Conservation (phyloP, 2,113 vertebrate species). For the Rafetus swinhoei region DNA sequence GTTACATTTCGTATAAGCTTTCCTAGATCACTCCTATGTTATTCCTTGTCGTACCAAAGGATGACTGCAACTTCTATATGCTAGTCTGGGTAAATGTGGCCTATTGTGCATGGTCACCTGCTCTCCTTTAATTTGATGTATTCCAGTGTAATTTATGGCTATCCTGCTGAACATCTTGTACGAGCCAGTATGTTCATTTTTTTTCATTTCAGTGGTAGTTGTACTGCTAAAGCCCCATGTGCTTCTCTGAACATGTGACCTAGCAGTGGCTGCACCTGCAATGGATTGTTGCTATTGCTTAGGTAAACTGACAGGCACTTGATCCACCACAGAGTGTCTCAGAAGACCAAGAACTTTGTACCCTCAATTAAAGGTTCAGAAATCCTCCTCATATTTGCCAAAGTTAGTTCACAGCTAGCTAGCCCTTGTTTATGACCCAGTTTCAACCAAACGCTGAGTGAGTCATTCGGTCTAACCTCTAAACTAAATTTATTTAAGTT, state of each 20-base stretch:
- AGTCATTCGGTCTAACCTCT: not conserved
- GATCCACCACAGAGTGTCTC: not conserved
- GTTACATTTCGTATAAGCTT: not conserved
- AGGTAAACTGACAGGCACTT: not conserved
- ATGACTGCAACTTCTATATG: not conserved
- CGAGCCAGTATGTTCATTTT: not conserved
- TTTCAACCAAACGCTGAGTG: not conserved
- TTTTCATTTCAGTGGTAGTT: not conserved
- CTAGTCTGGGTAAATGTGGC: not conserved
- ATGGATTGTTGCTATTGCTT: not conserved
- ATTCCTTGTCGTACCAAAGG: not conserved
- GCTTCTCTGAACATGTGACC: not conserved
- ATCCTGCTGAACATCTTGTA: constrained; percentile 36
- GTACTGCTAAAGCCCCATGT: constrained; percentile 14
- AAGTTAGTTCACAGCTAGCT: not conserved
- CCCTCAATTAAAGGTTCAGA: not conserved
- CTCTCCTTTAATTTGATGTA: not conserved
- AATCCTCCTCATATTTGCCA: not conserved
- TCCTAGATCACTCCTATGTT: fast-evolving
- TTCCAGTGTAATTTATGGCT: constrained; percentile 19
- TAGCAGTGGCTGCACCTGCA: constrained; percentile 14
- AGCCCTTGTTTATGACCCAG: not conserved
- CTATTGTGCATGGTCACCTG: constrained; percentile 19
- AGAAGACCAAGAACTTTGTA: not conserved
- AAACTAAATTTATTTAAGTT: constrained; percentile 3